These are phyloP conservation scores for Nasonovia ribisnigri DNA, from an alignment of 2,888 invertebrate species.

Conservation along the genomic window DNA sequence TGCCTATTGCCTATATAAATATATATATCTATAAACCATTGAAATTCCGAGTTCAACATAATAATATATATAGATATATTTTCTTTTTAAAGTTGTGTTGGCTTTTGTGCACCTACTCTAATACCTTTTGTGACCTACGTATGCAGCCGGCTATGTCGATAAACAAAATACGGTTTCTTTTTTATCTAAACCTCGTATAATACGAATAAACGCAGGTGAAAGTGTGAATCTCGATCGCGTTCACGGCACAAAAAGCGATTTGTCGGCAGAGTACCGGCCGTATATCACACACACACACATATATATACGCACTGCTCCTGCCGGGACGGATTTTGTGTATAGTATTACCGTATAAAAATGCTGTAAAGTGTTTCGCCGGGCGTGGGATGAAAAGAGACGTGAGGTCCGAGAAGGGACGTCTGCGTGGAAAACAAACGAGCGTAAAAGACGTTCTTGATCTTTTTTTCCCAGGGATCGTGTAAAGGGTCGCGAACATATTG, in stretches of 20 bases:
- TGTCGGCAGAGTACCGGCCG: constrained; percentile 33
- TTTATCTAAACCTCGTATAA: constrained; percentile 23
- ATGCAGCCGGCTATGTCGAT: neutral
- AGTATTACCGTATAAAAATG: constrained; percentile 49
- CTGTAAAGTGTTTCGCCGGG: constrained; percentile 49
- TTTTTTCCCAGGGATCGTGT: constrained; percentile 18
- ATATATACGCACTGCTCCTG: too few species aligned
- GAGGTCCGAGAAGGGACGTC: constrained; percentile 48
- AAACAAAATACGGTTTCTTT: neutral
- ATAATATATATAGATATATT: neutral
- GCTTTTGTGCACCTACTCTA: neutral
- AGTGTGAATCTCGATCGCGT: constrained; percentile 14
- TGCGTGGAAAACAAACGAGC: constrained; percentile 50
- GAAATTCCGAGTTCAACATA: neutral
- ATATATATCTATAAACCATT: neutral
- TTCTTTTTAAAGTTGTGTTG: neutral
- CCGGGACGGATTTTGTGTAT: constrained; percentile 10
- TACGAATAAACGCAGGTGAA: constrained; percentile 39
- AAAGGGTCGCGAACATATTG: constrained; percentile 61
- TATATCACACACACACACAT: neutral
- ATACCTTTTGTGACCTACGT: neutral
- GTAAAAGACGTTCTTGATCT: constrained; percentile 54
- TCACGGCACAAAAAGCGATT: constrained; percentile 32
- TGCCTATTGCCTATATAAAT: neutral
- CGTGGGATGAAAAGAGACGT: neutral